Base-by-base conservation (phyloP, 2,888 invertebrate genomes). In the Psococerastis gibbosa region DNA sequence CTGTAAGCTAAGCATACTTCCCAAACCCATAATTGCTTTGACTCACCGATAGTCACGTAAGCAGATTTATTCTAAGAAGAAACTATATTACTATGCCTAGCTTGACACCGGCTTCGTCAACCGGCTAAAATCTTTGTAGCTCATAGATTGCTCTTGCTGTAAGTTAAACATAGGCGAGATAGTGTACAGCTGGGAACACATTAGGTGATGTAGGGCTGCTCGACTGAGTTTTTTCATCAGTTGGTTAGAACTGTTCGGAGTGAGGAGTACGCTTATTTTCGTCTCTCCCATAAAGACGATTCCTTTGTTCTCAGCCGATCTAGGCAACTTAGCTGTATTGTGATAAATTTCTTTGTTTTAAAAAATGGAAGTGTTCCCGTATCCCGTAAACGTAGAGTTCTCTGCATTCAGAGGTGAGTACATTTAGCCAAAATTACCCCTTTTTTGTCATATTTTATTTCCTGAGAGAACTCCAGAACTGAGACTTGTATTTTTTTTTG, bases 291-390 rank as follows among this genome's bases (percentile, higher is more conserved):
- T n/a, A n/a, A n/a, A n/a, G n/a, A 27, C 27, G 6, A 27, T 6
- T 27, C 27, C 27, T 9, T 6, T 27, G 27, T 27, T n/a, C 27
- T 27, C 27, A 27, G 27, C 27, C 27, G 27, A 6, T 9, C 27
- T 11, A 27, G 27, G 27, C n/a, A n/a, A n/a, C 27, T 38, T 38
- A 16, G 15, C 20, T 38, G 38, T 34, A 15, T 44, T 22, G 17
- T 22, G 18, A 11, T 43, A 16, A 22, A 38, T 43, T 15, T 43
- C 31, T 32, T 33, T 43, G 34, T 15, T 35, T 34, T 35, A 22
- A 22, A 41, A 20, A 62, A 81, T 81, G 81, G 81, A 81, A 70
- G 75, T 81, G 64, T 70, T 81, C 62, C 74, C 78, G 62, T 75
- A 78, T 61, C 74, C 75, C 63, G 79, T 75, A 64, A 73, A 70